Evolutionary conservation across 2,797 vertebrate genomes (phyloP).

Genomic region (Phyllotis vaccarum): DNA sequence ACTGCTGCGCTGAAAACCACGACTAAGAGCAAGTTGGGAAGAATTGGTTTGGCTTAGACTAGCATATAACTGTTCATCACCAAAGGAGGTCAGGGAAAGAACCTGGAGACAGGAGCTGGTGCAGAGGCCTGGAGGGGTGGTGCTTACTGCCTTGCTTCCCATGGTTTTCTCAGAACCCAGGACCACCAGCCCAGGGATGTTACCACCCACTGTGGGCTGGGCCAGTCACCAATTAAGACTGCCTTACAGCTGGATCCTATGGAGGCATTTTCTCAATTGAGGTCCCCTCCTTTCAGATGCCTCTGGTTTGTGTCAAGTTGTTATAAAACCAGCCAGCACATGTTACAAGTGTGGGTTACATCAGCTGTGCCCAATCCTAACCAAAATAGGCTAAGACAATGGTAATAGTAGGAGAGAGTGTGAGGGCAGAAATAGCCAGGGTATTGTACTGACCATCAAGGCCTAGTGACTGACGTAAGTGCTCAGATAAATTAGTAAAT

Average conservation of each 20-base stretch:
- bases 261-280: neutral
- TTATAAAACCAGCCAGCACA: neutral
- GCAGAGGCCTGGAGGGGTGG: neutral
- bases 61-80: neutral
- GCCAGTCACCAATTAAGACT: neutral
- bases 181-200: neutral
- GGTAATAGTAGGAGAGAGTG: neutral
- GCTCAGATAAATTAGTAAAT: neutral
- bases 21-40: neutral
- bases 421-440: neutral
- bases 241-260: neutral
- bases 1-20: neutral
- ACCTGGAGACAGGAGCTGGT: neutral
- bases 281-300: neutral
- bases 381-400: neutral
- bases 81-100: neutral
- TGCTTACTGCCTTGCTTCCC: neutral
- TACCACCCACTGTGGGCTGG: neutral
- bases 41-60: neutral
- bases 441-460: neutral
- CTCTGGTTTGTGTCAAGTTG: neutral
- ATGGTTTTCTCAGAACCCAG: neutral
- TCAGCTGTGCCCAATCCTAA: neutral
- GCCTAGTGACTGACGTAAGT: neutral
- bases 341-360: neutral